Percentiles rank a stretch among this genome's conserved stretches.
Evolutionary conservation across 2,113 vertebrate species (phyloP).

Genomic region (Cettia cetti): DNA sequence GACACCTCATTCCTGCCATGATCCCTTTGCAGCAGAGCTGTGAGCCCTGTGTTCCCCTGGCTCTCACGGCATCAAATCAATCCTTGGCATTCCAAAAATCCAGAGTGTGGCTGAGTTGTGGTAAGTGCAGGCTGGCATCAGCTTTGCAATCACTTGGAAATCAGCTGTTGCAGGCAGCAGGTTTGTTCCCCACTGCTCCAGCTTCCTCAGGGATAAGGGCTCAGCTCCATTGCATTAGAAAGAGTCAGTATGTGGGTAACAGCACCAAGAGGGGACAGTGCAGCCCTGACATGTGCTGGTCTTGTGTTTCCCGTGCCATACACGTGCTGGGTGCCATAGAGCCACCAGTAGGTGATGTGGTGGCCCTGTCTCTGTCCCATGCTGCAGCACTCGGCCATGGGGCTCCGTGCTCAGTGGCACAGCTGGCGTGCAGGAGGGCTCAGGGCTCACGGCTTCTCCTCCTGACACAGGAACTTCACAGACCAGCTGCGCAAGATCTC

Average conservation of each 20-base stretch:
- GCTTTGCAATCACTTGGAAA: neutral
- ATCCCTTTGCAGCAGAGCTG: neutral
- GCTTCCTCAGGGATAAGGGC: neutral
- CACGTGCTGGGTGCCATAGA: neutral
- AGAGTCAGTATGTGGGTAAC: neutral
- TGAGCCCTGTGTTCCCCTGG: neutral
- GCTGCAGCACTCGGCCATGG: accelerated
- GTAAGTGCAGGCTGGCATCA: neutral
- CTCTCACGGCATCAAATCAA: neutral
- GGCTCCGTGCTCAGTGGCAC: accelerated
- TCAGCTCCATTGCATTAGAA: neutral
- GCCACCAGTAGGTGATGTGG: accelerated
- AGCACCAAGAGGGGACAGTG: neutral
- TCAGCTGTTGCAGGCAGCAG: neutral
- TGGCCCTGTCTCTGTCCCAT: neutral
- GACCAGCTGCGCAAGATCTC: conserved; percentile 98
- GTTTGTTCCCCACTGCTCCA: neutral
- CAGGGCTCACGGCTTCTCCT: neutral
- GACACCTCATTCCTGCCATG: accelerated
- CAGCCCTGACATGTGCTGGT: neutral
- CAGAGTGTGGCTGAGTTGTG: neutral
- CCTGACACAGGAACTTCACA: conserved; percentile 88
- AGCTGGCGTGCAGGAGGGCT: neutral
- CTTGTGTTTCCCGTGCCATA: accelerated
- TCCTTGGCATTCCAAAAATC: neutral